phyloP scores from a whole-genome alignment of 2,888 invertebrate species.

The Nysson spinosus region DNA sequence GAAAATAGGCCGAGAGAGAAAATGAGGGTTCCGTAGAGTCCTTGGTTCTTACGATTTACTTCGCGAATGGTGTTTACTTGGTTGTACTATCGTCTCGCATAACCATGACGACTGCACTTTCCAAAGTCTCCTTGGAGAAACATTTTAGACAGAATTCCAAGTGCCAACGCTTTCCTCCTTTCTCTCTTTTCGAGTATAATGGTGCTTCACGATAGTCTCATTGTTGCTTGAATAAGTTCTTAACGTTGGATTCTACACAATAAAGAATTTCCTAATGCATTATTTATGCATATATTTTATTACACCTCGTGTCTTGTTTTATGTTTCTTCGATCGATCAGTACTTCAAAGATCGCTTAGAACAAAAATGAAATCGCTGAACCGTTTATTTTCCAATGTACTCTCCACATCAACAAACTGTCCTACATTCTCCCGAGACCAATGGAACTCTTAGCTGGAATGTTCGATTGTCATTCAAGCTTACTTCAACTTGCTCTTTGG shows the following conservation, averaged over 20 bases:
- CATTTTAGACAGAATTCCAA: neutral
- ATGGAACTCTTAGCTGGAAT: neutral
- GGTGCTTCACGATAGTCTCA: too few species aligned
- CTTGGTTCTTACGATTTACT: constrained; percentile 12
- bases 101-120: constrained; percentile 19
- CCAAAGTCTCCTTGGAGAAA: constrained; percentile 6
- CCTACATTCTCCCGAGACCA: neutral
- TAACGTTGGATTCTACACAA: too few species aligned
- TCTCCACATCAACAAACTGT: constrained; percentile 4
- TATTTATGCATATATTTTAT: neutral
- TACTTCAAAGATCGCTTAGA: neutral
- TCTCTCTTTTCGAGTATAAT: too few species aligned
- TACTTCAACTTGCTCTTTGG: constrained; percentile 3
- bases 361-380: neutral
- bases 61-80: constrained; percentile 28
- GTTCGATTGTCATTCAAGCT: constrained; percentile 16
- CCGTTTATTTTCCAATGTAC: neutral
- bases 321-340: neutral
- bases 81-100: constrained; percentile 7
- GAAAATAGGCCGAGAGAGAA: too few species aligned
- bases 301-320: neutral
- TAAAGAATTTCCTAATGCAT: too few species aligned
- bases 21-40: constrained; percentile 11
- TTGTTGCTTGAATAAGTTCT: too few species aligned
- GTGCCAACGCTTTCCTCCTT: neutral